These are phyloP conservation scores for Cydia strobilella DNA, from an alignment of 1,140 invertebrate species.

Conservation along the genomic window DNA sequence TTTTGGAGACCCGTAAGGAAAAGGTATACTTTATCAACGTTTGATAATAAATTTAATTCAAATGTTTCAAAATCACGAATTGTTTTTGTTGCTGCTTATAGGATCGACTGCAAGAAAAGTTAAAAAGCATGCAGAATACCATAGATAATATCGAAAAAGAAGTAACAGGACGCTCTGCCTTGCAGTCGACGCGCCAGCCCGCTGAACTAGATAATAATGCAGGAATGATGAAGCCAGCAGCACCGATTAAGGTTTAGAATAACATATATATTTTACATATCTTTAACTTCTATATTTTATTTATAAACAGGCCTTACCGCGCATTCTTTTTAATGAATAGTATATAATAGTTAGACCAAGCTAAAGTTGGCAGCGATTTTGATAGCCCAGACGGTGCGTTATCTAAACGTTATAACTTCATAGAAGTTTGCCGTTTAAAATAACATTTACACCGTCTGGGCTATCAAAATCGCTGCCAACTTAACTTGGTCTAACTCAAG, in stretches of 20 bases:
- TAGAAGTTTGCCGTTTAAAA: too few species aligned
- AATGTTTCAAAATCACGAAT: neutral
- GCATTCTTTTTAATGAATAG: neutral
- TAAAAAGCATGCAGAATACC: conserved; percentile 55
- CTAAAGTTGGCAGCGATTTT: too few species aligned
- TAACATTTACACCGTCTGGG: too few species aligned
- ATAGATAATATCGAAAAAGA: conserved; percentile 67
- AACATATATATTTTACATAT: neutral
- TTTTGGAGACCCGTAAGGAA: conserved; percentile 57
- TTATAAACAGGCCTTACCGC: neutral
- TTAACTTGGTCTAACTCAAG: too few species aligned
- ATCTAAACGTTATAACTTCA: too few species aligned
- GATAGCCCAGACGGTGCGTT: too few species aligned
- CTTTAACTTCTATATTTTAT: too few species aligned
- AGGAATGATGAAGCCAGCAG: conserved; percentile 47
- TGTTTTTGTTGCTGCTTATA: conserved; percentile 30
- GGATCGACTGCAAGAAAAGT: conserved; percentile 56
- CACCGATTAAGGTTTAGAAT: neutral
- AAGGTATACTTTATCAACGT: conserved; percentile 44
- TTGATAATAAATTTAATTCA: too few species aligned
- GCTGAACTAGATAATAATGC: conserved; percentile 57
- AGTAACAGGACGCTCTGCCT: conserved; percentile 44
- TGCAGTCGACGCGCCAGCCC: conserved; percentile 23
- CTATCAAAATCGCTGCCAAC: too few species aligned
- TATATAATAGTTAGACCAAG: too few species aligned